Evolutionary conservation across 2,888 invertebrate genomes (phyloP), one percentile per base, ranked within the genome.

Genomic region (Spodoptera exigua): DNA sequence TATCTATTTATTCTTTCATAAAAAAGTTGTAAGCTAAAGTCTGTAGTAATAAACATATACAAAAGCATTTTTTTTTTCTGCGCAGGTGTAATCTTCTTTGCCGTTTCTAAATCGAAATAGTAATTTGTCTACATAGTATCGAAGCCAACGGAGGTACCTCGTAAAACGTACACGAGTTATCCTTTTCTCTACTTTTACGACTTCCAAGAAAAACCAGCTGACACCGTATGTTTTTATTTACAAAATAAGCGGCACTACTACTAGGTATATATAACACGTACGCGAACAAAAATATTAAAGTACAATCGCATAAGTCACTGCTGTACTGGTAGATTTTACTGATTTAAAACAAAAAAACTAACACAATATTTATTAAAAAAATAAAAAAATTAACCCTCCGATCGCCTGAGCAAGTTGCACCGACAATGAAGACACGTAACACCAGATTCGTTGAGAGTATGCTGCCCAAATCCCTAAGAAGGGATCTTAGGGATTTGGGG

Each of bases 161-260:
- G 65, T 77, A 77, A 74, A 74, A 78, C 58, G 58, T 58, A 52
- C 56, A 43, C 45, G 45, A 54, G 78, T 74, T 74, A 77, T 73
- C 60, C 57, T 74, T 58, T 41, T 47, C 32, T 51, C 63, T 43
- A 73, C 52, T 60, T 73, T 76, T 78, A 78, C 73, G 78, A 74
- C 71, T 57, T 37, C 53, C 53, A 32, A 58, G 65, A 43, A 70
- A 73, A 61, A 59, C 49, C 58, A 59, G 66, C 78, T 70, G 60
- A 61, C 71, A 59, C 53, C 54, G 55, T 52, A 66, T 53, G 67
- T 62, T 78, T 75, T 78, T 78, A 75, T 75, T 78, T 60, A 60
- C 59, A 59, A 48, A 61, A 78, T 66, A 75, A 74, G 59, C 57
- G 56, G 70, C 62, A 70, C 70, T 70, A 70, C 64, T 52, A n/a